Evolutionary conservation across 2,888 invertebrate species (phyloP), one percentile per base, ranked within the genome.

Genomic region (Melangyna quadrimaculata): DNA sequence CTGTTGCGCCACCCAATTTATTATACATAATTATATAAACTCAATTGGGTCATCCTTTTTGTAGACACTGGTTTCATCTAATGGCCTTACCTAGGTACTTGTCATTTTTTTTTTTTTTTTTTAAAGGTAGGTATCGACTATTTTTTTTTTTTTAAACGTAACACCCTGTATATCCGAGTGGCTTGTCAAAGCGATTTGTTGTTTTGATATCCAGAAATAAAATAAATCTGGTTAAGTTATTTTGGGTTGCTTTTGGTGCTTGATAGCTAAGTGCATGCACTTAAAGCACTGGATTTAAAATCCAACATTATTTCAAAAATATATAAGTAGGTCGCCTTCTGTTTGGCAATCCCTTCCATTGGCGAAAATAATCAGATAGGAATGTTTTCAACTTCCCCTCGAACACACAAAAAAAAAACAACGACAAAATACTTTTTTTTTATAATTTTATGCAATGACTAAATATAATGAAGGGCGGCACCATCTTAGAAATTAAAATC

Each of bases 151-250:
- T 22, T 10, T 19, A 22, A 32, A 17, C 0, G 14, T 2, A 35
- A 57, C 59, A 59, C 35, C 22, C 59, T 37, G 7, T 59, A 37
- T 37, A 57, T 14, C 22, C 0, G 6, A 37, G 3, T 35, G 19
- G 2, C 10, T 29, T 17, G 12, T 7, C 0, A 61, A 14, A 70
- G n/a, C 29, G 61, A 70, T 77, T 53, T 27, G 51, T 70, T 53
- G 24, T 71, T 78, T 63, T 63, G 78, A 78, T 72, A 59, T 72
- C 67, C 57, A 24, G 73, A 72, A 79, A 72, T 78, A 65, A 59
- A 59, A 35, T 37, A 59, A 59, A 37, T 35, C 59, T 37, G 35
- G 59, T 78, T 40, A 63, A 59, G 32, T 57, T 32, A 29, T 24
- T 17, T 67, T 22, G 51, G 9, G 22, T 8, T 51, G 7, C 9